phyloP scores from a whole-genome alignment of 2,797 vertebrate genomes.

The Austrolebias charrua region DNA sequence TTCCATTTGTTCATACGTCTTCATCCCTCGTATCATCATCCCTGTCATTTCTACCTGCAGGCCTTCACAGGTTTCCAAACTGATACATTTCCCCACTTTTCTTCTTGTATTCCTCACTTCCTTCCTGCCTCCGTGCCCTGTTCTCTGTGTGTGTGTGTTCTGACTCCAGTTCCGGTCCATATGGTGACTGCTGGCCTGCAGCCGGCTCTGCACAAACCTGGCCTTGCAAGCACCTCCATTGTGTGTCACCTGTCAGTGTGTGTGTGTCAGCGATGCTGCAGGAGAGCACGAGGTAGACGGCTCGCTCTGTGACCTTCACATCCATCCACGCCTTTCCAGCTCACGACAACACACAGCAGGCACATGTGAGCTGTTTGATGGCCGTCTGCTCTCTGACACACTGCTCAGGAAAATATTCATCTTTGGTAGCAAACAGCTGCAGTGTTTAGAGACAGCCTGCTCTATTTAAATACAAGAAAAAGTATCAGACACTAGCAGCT shows the following conservation, averaged over 20 bases:
- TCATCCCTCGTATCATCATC: no score
- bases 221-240: slow-evolving; percentile 50
- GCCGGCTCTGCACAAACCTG: slow-evolving; percentile 71
- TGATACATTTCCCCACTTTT: not conserved
- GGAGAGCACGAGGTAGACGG: slow-evolving; percentile 3
- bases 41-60: no score
- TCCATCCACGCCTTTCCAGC: slow-evolving; percentile 19
- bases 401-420: slow-evolving; percentile 34
- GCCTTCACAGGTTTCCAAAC: no score
- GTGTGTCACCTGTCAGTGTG: slow-evolving; percentile 26
- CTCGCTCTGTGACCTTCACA: slow-evolving; percentile 30
- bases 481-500: no score
- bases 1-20: no score
- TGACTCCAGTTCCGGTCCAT: slow-evolving; percentile 73
- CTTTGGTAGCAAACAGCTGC: slow-evolving; percentile 40
- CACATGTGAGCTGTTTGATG: slow-evolving; percentile 1
- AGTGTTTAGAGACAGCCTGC: slow-evolving; percentile 18
- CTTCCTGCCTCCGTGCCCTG: slow-evolving; percentile 13
- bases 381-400: slow-evolving; percentile 52
- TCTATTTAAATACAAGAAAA: not conserved
- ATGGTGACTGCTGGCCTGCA: slow-evolving; percentile 79
- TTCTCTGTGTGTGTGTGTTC: slow-evolving; percentile 46
- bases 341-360: slow-evolving; percentile 55
- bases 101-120: not conserved
- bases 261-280: slow-evolving; percentile 1